Percentiles rank a stretch among this genome's conserved stretches.
These are phyloP conservation scores for Acipenser oxyrinchus DNA, from an alignment of 2,797 vertebrate genomes.

Conservation along the genomic window DNA sequence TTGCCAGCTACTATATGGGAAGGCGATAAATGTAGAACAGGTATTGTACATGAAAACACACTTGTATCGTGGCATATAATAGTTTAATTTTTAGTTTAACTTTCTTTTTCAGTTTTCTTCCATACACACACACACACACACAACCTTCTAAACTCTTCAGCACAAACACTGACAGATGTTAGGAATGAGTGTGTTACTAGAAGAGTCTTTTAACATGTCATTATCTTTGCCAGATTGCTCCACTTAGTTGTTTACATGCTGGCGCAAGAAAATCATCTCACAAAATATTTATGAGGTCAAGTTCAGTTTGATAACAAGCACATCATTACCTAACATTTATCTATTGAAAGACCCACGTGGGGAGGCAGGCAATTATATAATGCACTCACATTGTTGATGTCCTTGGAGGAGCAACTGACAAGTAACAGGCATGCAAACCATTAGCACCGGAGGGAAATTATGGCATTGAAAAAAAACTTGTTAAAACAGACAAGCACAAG, in stretches of 20 bases:
- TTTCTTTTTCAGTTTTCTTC: too few species aligned
- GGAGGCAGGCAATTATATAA: background rate
- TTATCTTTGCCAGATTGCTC: slow-evolving; percentile 33
- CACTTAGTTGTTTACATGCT: slow-evolving; percentile 23
- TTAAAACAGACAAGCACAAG: too few species aligned
- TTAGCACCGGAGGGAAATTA: too few species aligned
- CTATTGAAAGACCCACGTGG: background rate
- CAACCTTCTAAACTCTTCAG: too few species aligned
- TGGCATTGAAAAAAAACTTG: too few species aligned
- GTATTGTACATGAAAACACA: too few species aligned
- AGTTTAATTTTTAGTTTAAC: too few species aligned
- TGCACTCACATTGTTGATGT: background rate
- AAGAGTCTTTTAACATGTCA: background rate
- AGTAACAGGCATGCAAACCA: background rate
- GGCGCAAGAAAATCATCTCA: background rate
- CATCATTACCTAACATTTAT: slow-evolving; percentile 19
- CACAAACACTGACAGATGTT: too few species aligned
- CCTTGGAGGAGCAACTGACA: slow-evolving; percentile 1
- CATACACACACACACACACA: too few species aligned
- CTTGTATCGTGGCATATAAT: too few species aligned
- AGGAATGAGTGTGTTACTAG: background rate
- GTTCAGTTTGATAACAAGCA: slow-evolving; percentile 24
- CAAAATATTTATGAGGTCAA: slow-evolving; percentile 22
- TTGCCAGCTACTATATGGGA: too few species aligned
- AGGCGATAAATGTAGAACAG: too few species aligned